A percentile compares a stretch with the other conserved stretches of the same genome.
phyloP scores from a whole-genome alignment of 2,113 vertebrate species.

The Actenoides hombroni region DNA sequence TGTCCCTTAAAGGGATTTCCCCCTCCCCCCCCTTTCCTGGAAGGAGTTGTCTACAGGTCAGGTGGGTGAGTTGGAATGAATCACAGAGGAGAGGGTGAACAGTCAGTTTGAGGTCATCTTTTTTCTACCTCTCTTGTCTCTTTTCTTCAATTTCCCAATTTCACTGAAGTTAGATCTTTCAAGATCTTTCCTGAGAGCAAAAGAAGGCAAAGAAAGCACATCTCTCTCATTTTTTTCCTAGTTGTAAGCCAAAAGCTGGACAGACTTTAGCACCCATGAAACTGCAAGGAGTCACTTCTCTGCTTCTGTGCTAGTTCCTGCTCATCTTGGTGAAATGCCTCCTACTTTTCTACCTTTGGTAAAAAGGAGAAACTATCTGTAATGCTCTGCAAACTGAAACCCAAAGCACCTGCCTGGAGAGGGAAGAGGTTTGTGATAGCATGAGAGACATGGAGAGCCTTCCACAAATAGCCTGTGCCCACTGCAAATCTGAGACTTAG shows the following conservation, averaged over 20 bases:
- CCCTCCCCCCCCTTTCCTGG: not conserved
- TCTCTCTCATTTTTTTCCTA: not conserved
- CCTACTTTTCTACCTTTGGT: not conserved
- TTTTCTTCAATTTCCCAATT: not conserved
- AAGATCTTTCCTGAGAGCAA: slow-evolving; percentile 5
- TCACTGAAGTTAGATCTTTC: slow-evolving; percentile 16
- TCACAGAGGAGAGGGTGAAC: slow-evolving; percentile 2
- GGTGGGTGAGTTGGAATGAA: not conserved
- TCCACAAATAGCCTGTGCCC: not conserved
- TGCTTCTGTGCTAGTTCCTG: not conserved
- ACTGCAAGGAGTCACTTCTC: not conserved
- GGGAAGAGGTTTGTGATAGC: not conserved
- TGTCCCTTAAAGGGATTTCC: not conserved
- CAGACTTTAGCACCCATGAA: not conserved
- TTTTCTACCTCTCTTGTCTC: not conserved
- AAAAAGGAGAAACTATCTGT: not conserved
- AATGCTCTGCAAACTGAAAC: not conserved
- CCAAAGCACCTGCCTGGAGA: not conserved
- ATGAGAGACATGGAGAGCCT: not conserved
- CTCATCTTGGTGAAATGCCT: not conserved
- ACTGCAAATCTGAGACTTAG: not conserved
- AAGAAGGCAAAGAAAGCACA: not conserved
- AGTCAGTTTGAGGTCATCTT: not conserved
- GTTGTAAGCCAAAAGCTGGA: not conserved
- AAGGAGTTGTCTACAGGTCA: slow-evolving; percentile 5